phyloP scores from a whole-genome alignment of 1,140 invertebrate species.

The Drosophila littoralis region DNA sequence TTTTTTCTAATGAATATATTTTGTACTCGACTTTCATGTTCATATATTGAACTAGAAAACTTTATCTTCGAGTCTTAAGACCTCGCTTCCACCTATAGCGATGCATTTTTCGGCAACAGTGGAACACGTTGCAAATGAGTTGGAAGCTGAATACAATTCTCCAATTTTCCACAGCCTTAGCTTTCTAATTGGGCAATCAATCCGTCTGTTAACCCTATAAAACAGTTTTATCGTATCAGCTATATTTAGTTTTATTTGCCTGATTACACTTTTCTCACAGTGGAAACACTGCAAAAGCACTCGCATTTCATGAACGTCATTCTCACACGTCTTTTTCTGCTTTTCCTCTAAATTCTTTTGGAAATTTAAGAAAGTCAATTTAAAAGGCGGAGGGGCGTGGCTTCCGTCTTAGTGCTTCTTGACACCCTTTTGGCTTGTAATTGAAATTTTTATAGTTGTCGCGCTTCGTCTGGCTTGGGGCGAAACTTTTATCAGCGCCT shows the following conservation, averaged over 20 bases:
- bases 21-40: too few relatives aligned
- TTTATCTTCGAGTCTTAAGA: background rate
- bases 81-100: background rate
- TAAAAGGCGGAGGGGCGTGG: background rate
- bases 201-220: too few relatives aligned
- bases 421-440: conserved; percentile 53
- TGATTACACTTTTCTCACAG: background rate
- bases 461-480: conserved; percentile 46
- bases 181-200: too few relatives aligned
- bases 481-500: conserved; percentile 69
- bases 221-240: too few relatives aligned
- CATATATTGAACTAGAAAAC: too few relatives aligned
- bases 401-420: background rate
- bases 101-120: background rate
- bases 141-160: too few relatives aligned
- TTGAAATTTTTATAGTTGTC: conserved; percentile 83
- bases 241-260: background rate
- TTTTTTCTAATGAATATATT: too few relatives aligned
- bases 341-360: conserved; percentile 65
- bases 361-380: conserved; percentile 80
- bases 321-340: conserved; percentile 50
- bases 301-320: conserved; percentile 1
- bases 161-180: too few relatives aligned
- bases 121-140: too few relatives aligned
- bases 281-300: background rate